A percentile compares a stretch with the other conserved stretches of the same genome.
Evolutionary conservation across 2,797 vertebrate genomes (phyloP).

Genomic region (Acanthurus lineatus): DNA sequence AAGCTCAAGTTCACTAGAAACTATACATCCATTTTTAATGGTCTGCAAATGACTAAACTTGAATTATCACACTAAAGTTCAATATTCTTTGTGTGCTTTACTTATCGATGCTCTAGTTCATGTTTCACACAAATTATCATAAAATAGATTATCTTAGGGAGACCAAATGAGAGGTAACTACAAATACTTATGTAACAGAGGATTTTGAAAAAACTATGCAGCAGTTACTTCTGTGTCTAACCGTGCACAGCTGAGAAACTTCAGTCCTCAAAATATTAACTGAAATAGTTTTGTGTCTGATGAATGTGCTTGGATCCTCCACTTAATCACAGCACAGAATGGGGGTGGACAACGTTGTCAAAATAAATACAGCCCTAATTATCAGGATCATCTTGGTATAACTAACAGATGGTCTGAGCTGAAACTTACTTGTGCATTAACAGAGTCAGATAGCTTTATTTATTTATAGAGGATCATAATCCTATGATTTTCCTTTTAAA

Average conservation of each 20-base stretch:
- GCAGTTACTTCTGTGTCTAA: not conserved
- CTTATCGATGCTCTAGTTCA: not conserved
- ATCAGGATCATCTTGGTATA: not conserved
- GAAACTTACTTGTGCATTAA: not conserved
- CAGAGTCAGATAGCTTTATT: too few relatives aligned
- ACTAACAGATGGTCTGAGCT: not conserved
- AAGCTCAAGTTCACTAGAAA: conserved; percentile 55
- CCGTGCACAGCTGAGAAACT: not conserved
- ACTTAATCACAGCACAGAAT: not conserved
- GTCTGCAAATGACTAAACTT: conserved; percentile 25
- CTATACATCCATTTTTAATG: conserved; percentile 32
- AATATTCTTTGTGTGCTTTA: not conserved
- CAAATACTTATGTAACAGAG: not conserved
- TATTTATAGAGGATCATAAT: too few relatives aligned
- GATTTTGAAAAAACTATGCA: not conserved
- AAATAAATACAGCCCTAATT: not conserved
- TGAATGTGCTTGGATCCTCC: not conserved
- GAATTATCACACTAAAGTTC: not conserved
- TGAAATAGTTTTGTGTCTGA: not conserved
- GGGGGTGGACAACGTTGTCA: not conserved
- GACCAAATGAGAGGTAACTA: not conserved
- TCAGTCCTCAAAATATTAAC: not conserved
- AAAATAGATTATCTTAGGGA: not conserved
- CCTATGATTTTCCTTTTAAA: too few relatives aligned
- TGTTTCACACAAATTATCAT: not conserved